phyloP scores from a whole-genome alignment of 2,113 vertebrate genomes.

The Paracanthobrama guichenoti region DNA sequence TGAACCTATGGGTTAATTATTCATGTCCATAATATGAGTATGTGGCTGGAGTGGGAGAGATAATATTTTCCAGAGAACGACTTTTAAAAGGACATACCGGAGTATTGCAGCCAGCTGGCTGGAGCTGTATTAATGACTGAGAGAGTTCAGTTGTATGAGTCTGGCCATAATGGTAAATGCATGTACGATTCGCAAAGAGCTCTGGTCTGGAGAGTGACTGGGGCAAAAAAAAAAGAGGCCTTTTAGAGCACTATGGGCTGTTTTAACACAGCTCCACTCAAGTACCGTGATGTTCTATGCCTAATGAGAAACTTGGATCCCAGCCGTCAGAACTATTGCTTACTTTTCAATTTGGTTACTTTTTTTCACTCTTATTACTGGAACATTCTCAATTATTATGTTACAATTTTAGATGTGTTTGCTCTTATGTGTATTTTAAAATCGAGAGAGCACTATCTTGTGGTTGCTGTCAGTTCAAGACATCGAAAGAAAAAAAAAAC shows the following conservation, averaged over 20 bases:
- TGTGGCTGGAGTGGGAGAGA: slow-evolving; percentile 29
- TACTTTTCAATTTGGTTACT: slow-evolving; percentile 29
- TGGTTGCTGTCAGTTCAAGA: slow-evolving; percentile 66
- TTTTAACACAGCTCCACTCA: slow-evolving; percentile 44
- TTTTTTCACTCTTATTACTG: slow-evolving; percentile 8
- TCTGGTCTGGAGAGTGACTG: slow-evolving; percentile 38
- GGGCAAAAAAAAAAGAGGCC: slow-evolving; percentile 30
- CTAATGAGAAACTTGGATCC: slow-evolving; percentile 55
- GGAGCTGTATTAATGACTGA: slow-evolving; percentile 44
- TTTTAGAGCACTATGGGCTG: slow-evolving; percentile 43
- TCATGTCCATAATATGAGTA: slow-evolving; percentile 48
- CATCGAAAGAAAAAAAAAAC: slow-evolving; percentile 66
- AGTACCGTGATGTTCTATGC: slow-evolving; percentile 36
- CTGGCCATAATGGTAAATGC: slow-evolving; percentile 61
- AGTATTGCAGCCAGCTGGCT: slow-evolving; percentile 30
- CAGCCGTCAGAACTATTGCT: slow-evolving; percentile 42
- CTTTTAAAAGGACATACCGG: slow-evolving; percentile 48
- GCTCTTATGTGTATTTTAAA: neutral
- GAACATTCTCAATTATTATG: neutral
- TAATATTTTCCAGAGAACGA: slow-evolving; percentile 47
- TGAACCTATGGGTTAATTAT: slow-evolving; percentile 56
- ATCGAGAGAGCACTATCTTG: neutral
- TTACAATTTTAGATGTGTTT: neutral
- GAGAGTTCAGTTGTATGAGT: slow-evolving; percentile 33
- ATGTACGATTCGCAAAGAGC: slow-evolving; percentile 53